Base-by-base conservation (phyloP, 2,113 vertebrate species). In the Sterna hirundo region DNA sequence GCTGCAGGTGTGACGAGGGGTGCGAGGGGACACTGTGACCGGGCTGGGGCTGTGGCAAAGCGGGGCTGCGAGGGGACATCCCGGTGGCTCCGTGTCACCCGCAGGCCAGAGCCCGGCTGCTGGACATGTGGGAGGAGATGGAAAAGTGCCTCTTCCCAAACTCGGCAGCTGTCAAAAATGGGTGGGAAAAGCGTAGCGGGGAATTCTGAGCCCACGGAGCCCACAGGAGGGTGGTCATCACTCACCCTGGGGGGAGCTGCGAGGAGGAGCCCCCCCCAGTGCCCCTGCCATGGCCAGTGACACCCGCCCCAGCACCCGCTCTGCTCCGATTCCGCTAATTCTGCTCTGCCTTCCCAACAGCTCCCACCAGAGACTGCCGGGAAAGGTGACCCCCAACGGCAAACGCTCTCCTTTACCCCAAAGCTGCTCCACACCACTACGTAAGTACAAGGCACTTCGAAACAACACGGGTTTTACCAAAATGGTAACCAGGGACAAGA, bases 211-310 rank as follows among this genome's bases (percentile, higher is more conserved):
- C 2, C 9, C 32, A 4, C 6, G 4, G 4, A 32, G 29, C 11
- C 46, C 60, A 9, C 17, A 21, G 19, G 15, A 30, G n/a, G 46
- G 27, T 85, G 58, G 30, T 51, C 26, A 4, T 20, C 13, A 34
- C 13, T 3, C 10, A 10, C 40, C 19, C 3, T 9, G 46, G 2
- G 9, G 11, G 5, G 54, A 51, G 51, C 55, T 42, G 40, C 5
- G 1, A 52, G 54, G 49, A 57, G 18, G 2, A 22, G 20, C 4
- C 10, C 25, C 65, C 51, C 4, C 2, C 10, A 20, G 9, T 4
- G 7, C 25, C 51, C 15, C 0, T 2, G 7, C 3, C n/a, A 2
- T 0, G 2, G 0, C n/a, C 42, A 5, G 34, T 2, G n/a, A 13
- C 71, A 6, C 25, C 57, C 2, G 40, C 6, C 21, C 66, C 27